Evolutionary conservation across 2,113 vertebrate genomes (phyloP).

Genomic region (Pluvianellus socialis): DNA sequence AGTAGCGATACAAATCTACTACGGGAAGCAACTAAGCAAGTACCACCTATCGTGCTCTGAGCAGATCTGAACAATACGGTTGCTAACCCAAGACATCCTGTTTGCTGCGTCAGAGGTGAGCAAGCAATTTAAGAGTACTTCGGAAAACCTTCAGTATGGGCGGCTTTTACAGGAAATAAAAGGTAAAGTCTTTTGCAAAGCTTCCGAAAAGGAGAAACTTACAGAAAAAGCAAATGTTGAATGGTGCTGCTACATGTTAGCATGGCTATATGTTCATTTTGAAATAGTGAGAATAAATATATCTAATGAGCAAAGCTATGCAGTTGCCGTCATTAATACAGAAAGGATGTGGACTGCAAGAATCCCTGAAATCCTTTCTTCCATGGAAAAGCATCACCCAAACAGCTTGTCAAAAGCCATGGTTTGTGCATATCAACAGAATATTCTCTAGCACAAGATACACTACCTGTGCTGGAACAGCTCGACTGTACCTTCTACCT

Average conservation of each 20-base stretch:
- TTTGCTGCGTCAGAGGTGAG: neutral
- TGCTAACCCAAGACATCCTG: constrained; percentile 19
- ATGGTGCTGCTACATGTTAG: neutral
- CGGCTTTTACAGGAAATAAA: neutral
- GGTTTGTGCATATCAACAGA: neutral
- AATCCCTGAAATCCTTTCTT: neutral
- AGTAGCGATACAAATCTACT: neutral
- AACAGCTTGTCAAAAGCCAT: neutral
- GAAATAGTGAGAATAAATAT: neutral
- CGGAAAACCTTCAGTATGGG: neutral
- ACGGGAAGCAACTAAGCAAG: neutral
- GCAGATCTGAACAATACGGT: neutral
- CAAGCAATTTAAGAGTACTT: neutral
- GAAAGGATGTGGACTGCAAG: neutral
- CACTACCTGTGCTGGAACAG: neutral
- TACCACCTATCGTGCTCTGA: neutral
- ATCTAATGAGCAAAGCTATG: neutral
- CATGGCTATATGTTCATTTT: neutral
- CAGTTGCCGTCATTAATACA: neutral
- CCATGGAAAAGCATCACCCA: neutral
- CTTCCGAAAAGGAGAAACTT: neutral
- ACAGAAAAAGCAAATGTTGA: neutral
- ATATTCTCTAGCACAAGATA: neutral
- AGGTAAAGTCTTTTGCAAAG: neutral
- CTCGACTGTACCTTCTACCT: neutral